Conservation (phyloP, 2,113 vertebrate genomes). For the Oncorhynchus keta region DNA sequence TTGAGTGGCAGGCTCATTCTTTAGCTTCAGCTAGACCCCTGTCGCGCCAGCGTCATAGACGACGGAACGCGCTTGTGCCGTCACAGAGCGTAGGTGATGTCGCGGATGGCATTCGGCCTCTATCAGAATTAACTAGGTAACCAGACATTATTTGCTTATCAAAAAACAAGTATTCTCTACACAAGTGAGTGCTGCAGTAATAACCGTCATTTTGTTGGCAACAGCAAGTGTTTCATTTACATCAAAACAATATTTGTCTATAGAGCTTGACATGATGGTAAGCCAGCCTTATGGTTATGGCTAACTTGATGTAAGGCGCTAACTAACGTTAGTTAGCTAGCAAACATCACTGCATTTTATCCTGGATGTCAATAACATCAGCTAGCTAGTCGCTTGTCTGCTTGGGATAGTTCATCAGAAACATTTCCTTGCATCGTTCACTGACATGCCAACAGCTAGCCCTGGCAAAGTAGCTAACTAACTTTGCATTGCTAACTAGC, state of each 20-base stretch:
- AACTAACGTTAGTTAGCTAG: not conserved
- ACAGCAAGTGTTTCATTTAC: not conserved
- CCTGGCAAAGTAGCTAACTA: too few relatives aligned
- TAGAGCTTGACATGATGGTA: too few relatives aligned
- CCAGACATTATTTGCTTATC: conserved; percentile 42
- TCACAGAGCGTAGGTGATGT: conserved; percentile 43
- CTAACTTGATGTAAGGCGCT: not conserved
- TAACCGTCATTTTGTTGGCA: not conserved
- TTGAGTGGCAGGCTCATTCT: conserved; percentile 7
- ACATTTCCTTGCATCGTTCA: too few relatives aligned
- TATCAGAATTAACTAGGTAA: conserved; percentile 12
- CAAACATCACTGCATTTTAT: not conserved
- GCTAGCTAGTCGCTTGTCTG: not conserved
- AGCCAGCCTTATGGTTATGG: too few relatives aligned
- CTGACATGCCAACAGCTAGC: too few relatives aligned
- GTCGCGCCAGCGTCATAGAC: conserved; percentile 12
- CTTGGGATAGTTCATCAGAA: too few relatives aligned
- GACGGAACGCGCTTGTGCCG: conserved; percentile 9
- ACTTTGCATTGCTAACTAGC: too few relatives aligned
- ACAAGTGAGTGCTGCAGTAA: not conserved
- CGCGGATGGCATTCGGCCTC: conserved; percentile 47
- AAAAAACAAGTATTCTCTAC: conserved; percentile 10
- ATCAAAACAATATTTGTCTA: too few relatives aligned
- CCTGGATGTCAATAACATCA: not conserved
- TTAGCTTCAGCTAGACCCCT: not conserved